Evolutionary conservation across 2,888 invertebrate genomes (phyloP).

Genomic region (Parelbella ahira): DNA sequence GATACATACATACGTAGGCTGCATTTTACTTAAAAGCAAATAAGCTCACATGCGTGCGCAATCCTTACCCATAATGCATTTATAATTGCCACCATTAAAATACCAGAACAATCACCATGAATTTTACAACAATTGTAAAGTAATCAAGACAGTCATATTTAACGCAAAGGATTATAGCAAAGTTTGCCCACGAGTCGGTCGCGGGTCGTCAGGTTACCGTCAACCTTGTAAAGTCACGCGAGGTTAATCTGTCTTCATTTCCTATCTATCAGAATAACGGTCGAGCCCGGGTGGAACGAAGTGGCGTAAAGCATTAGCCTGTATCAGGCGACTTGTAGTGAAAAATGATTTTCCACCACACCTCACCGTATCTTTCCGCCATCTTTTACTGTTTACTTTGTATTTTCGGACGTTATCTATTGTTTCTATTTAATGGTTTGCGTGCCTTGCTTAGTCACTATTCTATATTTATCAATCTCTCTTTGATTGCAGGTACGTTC

Average conservation of each 20-base stretch:
- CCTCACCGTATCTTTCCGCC: constrained; percentile 59
- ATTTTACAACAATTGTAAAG: not conserved
- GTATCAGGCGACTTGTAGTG: constrained; percentile 70
- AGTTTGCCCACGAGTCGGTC: constrained; percentile 36
- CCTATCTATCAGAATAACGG: constrained; percentile 74
- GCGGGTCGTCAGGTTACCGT: constrained; percentile 33
- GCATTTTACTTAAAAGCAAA: no score
- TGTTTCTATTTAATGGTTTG: constrained; percentile 52
- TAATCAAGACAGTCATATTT: not conserved
- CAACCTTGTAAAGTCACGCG: constrained; percentile 66
- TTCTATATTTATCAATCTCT: constrained; percentile 55
- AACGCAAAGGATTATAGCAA: constrained; percentile 23
- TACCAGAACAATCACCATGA: not conserved
- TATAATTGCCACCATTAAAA: no score
- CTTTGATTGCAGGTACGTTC: constrained; percentile 61
- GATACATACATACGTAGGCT: no score
- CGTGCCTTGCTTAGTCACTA: constrained; percentile 54
- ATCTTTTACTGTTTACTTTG: constrained; percentile 66
- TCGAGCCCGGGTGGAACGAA: constrained; percentile 48
- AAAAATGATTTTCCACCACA: constrained; percentile 78
- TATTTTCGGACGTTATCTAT: constrained; percentile 63
- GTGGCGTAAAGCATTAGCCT: constrained; percentile 65
- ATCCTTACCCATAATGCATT: no score
- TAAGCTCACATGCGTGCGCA: no score
- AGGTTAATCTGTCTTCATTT: constrained; percentile 78